Base-by-base conservation (phyloP, 2,888 invertebrate genomes). In the Girardia tigrina region DNA sequence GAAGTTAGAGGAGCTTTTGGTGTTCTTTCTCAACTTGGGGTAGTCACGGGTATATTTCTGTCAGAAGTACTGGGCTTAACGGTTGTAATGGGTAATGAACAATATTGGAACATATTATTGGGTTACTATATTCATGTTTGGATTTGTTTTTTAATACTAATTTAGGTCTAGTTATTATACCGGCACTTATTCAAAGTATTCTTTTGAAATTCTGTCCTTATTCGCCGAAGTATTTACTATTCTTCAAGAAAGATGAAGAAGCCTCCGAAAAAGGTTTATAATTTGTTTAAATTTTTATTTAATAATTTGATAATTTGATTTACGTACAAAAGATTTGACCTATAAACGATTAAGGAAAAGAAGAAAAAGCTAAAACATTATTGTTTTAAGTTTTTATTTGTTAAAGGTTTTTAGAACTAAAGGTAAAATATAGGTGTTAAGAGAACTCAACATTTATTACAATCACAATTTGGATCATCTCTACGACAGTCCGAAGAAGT, bases 1-100 rank as follows among this genome's bases (percentile, higher is more conserved):
- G 92, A 92, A 86, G 88, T 94, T 80, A 90, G 94, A 82, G 95
- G 94, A 81, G 94, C 84, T 1, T 80, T 85, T 6, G 86, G 85
- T 82, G 94, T 93, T 80, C 90, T 94, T 82, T 94, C 94, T 87
- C 94, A 95, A 88, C 88, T 95, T 86, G 94, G 93, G 80, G 93
- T 94, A 82, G 94, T 94, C 79, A 89, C 92, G 81, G 94, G 94
- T 82, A 89, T 95, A 83, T 88, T 94, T 82, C 88, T 93, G 82
- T 94, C 94, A 8, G 94, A 94, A 87, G 90, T 94, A 81, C 88
- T 94, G 82, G 94, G 94, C 83, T 92, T 94, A 85, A 91, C 92
- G 85, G 91, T 92, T 86, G 91, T 94, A 82, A 88, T 94, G 80
- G 95, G 94, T 82, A 94, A 91, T 79, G 90, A 90, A 83, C 90